A percentile compares a stretch with the other conserved stretches of the same genome.
Evolutionary conservation across 1,140 invertebrate genomes (phyloP).

Genomic region (Drosophila mayri): DNA sequence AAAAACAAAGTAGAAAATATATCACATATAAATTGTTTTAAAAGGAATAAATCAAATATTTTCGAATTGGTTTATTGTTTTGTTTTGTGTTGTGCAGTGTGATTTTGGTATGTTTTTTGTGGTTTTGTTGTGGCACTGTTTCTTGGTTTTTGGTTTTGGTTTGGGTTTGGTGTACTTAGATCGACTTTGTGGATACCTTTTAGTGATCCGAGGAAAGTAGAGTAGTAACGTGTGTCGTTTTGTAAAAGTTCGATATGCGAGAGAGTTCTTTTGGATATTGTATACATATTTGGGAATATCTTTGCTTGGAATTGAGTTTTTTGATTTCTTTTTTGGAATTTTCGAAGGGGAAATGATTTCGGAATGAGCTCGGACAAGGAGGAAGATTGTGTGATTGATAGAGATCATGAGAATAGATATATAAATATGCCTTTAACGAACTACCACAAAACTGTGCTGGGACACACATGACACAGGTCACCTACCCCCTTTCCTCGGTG

Average conservation of each 20-base stretch:
- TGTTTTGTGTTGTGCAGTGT: constrained; percentile 63
- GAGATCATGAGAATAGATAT: constrained; percentile 20
- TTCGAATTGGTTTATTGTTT: constrained; percentile 25
- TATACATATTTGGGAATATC: constrained; percentile 41
- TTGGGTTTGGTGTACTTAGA: constrained; percentile 33
- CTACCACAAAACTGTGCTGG: constrained; percentile 71
- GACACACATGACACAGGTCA: constrained; percentile 85
- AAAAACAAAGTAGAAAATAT: not conserved
- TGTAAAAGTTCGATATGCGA: constrained; percentile 79
- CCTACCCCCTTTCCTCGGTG: constrained; percentile 91
- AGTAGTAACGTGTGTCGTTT: constrained; percentile 88
- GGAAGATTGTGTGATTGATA: constrained; percentile 25
- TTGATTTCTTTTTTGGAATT: constrained; percentile 21
- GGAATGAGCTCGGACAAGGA: constrained; percentile 30
- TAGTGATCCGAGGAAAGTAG: constrained; percentile 85
- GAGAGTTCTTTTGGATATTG: constrained; percentile 71
- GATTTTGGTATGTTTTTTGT: constrained; percentile 32
- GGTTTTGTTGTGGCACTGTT: constrained; percentile 36
- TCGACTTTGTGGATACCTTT: constrained; percentile 86
- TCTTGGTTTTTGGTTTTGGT: constrained; percentile 10
- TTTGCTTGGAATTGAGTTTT: constrained; percentile 12
- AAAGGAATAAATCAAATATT: not conserved
- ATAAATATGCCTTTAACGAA: constrained; percentile 43
- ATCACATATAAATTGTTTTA: constrained; percentile 2
- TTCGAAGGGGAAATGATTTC: constrained; percentile 24